phyloP scores from a whole-genome alignment of 2,113 vertebrate genomes.

The Thymallus thymallus region DNA sequence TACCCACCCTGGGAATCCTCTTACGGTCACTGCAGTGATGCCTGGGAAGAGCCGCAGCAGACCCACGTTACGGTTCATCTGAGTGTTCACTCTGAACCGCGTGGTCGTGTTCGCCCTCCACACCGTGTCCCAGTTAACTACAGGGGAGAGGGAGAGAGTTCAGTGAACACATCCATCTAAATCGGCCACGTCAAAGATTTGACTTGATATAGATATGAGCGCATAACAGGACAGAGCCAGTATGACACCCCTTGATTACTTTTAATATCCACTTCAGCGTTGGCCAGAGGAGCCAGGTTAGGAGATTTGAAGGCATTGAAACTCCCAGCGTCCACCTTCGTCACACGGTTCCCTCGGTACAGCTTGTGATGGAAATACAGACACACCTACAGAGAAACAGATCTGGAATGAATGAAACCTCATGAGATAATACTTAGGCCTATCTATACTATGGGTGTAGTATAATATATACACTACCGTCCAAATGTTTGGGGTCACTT shows the following conservation, averaged over 20 bases:
- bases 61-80: conserved; percentile 86
- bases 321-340: conserved; percentile 91
- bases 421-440: too few relatives aligned
- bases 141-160: neutral
- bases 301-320: conserved; percentile 92
- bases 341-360: conserved; percentile 91
- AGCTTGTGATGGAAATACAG: conserved; percentile 95
- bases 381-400: conserved; percentile 78
- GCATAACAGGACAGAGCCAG: neutral
- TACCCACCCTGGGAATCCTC: conserved; percentile 30
- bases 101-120: conserved; percentile 75
- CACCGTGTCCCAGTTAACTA: conserved; percentile 46
- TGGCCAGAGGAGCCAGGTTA: conserved; percentile 88
- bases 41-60: conserved; percentile 91
- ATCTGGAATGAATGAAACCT: too few relatives aligned
- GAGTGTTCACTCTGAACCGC: conserved; percentile 80
- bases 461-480: too few relatives aligned
- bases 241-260: conserved; percentile 68
- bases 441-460: too few relatives aligned
- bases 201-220: neutral
- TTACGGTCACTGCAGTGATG: conserved; percentile 84
- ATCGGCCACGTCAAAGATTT: neutral
- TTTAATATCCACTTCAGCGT: conserved; percentile 83
- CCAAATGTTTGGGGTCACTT: too few relatives aligned
- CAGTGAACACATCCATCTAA: neutral